Percentiles rank a stretch among this genome's conserved stretches.
phyloP scores from a whole-genome alignment of 2,113 vertebrate genomes.

The Cyanoderma ruficeps region DNA sequence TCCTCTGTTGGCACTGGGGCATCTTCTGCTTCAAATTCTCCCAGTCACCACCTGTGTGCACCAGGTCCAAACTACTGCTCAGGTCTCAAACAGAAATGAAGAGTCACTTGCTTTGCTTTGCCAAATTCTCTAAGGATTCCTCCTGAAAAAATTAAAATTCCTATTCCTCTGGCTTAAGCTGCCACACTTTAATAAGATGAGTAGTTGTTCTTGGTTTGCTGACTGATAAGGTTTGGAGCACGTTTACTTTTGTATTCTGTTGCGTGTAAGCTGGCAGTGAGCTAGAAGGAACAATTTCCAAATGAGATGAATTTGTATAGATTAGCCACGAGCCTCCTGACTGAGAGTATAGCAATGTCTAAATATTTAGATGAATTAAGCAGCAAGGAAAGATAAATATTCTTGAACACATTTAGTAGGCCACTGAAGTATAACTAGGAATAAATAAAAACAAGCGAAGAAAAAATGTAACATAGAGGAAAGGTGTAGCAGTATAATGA shows the following conservation, averaged over 20 bases:
- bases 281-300: neutral
- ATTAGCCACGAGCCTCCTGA: neutral
- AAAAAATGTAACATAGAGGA: neutral
- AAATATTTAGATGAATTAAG: slow-evolving; percentile 17
- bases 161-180: neutral
- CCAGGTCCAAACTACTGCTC: too few species aligned
- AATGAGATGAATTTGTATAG: neutral
- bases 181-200: neutral
- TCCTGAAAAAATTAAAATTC: neutral
- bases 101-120: neutral
- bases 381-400: neutral
- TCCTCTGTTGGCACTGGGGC: neutral
- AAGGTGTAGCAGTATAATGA: neutral
- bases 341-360: neutral
- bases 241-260: neutral
- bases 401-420: neutral
- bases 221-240: neutral
- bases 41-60: neutral
- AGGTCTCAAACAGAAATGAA: neutral
- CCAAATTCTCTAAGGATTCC: neutral
- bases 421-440: neutral
- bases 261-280: neutral
- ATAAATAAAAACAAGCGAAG: neutral
- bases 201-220: neutral
- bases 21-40: neutral